Conservation (phyloP, 2,797 vertebrate species). For the Gymnodraco acuticeps region DNA sequence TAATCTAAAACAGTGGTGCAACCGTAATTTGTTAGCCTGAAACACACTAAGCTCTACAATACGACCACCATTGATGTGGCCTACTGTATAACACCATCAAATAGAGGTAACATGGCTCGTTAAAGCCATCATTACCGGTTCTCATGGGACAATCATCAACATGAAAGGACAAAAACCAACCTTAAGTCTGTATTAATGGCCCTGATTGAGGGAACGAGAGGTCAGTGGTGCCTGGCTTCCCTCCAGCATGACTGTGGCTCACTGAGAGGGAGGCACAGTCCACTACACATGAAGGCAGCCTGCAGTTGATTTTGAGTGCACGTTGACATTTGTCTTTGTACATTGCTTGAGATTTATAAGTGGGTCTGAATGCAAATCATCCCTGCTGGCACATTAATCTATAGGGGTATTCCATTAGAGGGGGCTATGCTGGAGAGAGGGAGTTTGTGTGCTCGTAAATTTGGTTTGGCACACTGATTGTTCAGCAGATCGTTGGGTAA, state of each 20-base stretch:
- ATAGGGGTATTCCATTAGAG: conserved; percentile 79
- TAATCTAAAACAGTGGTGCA: not conserved
- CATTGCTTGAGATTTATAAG: conserved; percentile 75
- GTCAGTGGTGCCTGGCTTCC: conserved; percentile 44
- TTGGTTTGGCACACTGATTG: conserved; percentile 78
- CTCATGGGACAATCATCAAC: conserved; percentile 42
- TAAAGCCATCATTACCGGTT: conserved; percentile 59
- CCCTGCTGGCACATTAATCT: conserved; percentile 77
- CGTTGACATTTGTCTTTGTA: conserved; percentile 68
- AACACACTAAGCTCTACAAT: not conserved
- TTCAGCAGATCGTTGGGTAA: conserved; percentile 79
- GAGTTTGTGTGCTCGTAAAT: conserved; percentile 76
- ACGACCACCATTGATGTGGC: conserved; percentile 19
- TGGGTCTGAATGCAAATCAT: conserved; percentile 79
- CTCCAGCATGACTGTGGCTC: conserved; percentile 31
- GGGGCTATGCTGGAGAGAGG: conserved; percentile 65
- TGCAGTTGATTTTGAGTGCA: conserved; percentile 60
- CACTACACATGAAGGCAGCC: conserved; percentile 46
- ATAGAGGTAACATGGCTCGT: conserved; percentile 52
- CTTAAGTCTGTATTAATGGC: conserved; percentile 43
- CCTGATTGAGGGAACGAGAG: conserved; percentile 46
- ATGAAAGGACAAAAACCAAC: conserved; percentile 62
- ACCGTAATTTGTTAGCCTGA: not conserved
- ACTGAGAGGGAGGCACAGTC: conserved; percentile 10
- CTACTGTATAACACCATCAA: conserved; percentile 38